A percentile compares a stretch with the other conserved stretches of the same genome.
These are phyloP conservation scores for Zosterops hypoxanthus DNA, from an alignment of 2,113 vertebrate genomes.

Conservation along the genomic window DNA sequence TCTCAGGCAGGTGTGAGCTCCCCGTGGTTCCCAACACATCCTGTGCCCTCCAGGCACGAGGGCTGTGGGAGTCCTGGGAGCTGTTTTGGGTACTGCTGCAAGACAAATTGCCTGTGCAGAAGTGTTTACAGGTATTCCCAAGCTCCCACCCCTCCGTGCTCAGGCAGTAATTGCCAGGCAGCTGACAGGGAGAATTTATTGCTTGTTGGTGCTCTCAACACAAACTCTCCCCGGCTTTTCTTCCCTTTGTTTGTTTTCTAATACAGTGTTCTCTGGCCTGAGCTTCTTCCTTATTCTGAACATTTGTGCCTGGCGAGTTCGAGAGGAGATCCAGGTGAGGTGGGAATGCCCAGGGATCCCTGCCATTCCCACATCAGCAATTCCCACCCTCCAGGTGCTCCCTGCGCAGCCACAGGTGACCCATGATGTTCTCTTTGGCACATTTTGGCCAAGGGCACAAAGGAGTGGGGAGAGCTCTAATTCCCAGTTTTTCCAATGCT, in stretches of 20 bases:
- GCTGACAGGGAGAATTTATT: conserved; percentile 9
- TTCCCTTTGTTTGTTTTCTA: background rate
- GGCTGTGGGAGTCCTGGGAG: background rate
- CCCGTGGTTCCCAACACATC: background rate
- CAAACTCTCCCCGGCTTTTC: background rate
- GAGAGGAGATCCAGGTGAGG: background rate
- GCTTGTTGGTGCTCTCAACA: background rate
- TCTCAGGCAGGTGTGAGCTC: background rate
- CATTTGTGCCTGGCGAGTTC: background rate
- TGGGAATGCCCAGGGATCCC: background rate
- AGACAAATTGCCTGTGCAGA: background rate
- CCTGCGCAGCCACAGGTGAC: background rate
- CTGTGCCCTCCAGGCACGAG: background rate
- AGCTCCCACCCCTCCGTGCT: background rate
- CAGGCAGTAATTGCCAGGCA: background rate
- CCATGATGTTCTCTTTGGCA: background rate
- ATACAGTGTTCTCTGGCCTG: background rate
- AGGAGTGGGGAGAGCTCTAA: background rate
- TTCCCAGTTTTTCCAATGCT: background rate
- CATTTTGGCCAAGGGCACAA: background rate
- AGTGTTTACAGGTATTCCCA: background rate
- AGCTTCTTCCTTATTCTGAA: background rate
- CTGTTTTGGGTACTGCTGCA: background rate
- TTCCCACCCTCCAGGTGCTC: background rate
- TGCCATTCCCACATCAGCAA: background rate